Evolutionary conservation across 2,113 vertebrate species (phyloP).

Genomic region (Carollia perspicillata): DNA sequence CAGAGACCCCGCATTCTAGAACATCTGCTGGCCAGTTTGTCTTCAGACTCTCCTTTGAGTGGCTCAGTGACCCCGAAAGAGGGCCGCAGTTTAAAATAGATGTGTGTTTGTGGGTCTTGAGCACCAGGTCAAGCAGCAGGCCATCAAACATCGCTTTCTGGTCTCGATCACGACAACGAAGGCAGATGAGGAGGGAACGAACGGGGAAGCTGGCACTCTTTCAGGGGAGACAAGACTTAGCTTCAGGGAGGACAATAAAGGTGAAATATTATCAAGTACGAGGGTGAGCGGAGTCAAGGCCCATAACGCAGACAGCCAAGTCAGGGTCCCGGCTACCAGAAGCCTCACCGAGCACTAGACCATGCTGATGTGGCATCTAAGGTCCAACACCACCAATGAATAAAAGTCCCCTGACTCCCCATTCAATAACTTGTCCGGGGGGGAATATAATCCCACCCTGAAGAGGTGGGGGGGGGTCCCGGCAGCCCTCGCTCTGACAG

Average conservation of each 20-base stretch:
- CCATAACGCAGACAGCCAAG: background rate
- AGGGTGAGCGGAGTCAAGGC: background rate
- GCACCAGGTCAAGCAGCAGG: conserved; percentile 33
- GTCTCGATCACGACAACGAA: background rate
- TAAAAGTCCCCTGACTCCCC: background rate
- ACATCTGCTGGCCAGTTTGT: conserved; percentile 27
- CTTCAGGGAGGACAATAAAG: conserved; percentile 8
- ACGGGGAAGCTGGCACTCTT: background rate
- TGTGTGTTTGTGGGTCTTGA: background rate
- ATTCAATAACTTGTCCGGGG: background rate
- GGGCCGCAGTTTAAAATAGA: background rate
- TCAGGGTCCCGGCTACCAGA: background rate
- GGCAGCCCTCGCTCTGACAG: background rate
- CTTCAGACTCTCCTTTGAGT: background rate
- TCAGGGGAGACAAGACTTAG: background rate
- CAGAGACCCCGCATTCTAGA: background rate
- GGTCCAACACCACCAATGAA: background rate
- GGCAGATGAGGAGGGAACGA: background rate
- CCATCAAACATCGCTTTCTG: conserved; percentile 32
- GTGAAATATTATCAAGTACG: background rate
- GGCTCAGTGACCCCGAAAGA: background rate
- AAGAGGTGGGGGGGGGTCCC: background rate
- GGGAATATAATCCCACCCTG: background rate
- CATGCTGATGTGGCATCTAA: background rate
- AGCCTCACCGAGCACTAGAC: background rate